Base-by-base conservation (phyloP, 1,140 invertebrate genomes). In the Ptiloglossa arizonensis region DNA sequence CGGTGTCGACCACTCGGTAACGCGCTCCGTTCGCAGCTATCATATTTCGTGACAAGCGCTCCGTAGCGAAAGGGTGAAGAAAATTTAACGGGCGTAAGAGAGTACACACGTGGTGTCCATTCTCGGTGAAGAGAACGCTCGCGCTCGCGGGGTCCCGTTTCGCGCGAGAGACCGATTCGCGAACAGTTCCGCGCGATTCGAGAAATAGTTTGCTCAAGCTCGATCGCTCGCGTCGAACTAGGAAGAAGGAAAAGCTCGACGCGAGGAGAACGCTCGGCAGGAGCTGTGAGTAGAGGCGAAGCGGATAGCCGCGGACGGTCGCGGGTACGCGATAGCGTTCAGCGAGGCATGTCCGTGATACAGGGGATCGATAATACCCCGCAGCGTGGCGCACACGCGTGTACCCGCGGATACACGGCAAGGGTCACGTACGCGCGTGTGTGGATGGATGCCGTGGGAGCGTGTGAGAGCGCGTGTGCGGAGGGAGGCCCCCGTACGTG, bases 341-440 rank as follows among this genome's bases (percentile, higher is more conserved):
- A 67, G 17, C 77, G 62, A 67, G 80, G 86, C 76, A 85, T 85
- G 74, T 80, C 63, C 71, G 82, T 78, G 86, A 86, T 87, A 81
- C 75, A 77, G 50, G 59, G 77, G 85, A 87, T 87, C 86, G 86
- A 87, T 87, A 87, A 79, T 87, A 86, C 77, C 85, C 79, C 63
- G 68, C 66, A 69, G 68, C 73, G 73, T 54, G 70, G n/a, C 17
- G 32, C 24, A 64, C 60, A 64, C 66, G 54, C 41, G 41, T 22
- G 41, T 17, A 57, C 22, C 13, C 52, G 38, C 50, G 52, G 38
- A 66, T 66, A 38, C 35, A 41, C n/a, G n/a, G 15, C 68, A 29
- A 19, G 57, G 56, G 35, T 24, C 50, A n/a, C 22, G 22, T 8
- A 24, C 9, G 27, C 13, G 24, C 2, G 15, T 19, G 5, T 35